Percentiles rank a stretch among this genome's conserved stretches.
These are phyloP conservation scores for Trichonephila inaurata DNA, from an alignment of 1,140 invertebrate genomes.

Conservation along the genomic window DNA sequence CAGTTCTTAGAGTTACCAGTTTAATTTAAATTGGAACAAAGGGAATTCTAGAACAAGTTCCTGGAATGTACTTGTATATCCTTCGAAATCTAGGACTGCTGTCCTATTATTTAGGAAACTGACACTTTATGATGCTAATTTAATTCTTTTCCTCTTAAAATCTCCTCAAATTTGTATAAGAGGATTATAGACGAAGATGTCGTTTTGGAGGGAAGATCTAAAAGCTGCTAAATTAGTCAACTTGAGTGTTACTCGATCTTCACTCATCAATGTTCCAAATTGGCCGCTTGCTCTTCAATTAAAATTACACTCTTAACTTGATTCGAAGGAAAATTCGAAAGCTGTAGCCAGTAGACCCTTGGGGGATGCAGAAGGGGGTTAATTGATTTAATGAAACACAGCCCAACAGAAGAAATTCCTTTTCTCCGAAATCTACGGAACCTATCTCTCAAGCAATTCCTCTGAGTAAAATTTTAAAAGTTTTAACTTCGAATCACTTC, in stretches of 20 bases:
- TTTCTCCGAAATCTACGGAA: neutral
- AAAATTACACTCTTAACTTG: neutral
- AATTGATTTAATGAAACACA: neutral
- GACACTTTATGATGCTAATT: neutral
- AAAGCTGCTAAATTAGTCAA: neutral
- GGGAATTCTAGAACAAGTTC: neutral
- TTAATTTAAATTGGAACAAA: neutral
- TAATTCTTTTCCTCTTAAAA: too few species aligned
- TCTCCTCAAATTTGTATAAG: neutral
- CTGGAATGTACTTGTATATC: neutral
- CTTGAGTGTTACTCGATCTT: neutral
- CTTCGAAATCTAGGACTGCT: neutral
- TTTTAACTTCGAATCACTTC: conserved; percentile 21
- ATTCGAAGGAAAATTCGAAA: neutral
- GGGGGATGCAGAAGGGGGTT: neutral
- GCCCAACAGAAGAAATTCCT: neutral
- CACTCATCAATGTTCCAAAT: conserved; percentile 14
- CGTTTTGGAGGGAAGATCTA: neutral
- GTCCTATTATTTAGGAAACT: neutral
- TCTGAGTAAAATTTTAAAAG: conserved; percentile 20
- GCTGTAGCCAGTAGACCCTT: neutral
- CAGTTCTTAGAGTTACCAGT: neutral
- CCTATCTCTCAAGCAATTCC: neutral
- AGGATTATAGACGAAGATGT: neutral
- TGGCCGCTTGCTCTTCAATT: neutral